These are phyloP conservation scores for Eleginops maclovinus DNA, from an alignment of 2,113 vertebrate genomes.

Conservation along the genomic window DNA sequence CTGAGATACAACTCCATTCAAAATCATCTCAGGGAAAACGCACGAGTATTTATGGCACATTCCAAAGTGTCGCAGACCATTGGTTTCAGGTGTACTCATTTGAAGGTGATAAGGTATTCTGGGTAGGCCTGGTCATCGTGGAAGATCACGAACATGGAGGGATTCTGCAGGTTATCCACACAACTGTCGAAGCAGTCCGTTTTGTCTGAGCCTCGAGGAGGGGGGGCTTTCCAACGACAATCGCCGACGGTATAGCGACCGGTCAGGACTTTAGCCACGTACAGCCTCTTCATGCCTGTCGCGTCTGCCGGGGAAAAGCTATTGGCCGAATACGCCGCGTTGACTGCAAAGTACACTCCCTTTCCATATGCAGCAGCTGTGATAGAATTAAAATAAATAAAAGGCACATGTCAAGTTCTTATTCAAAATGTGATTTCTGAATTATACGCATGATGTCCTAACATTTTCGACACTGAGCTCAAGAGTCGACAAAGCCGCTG, in stretches of 20 bases:
- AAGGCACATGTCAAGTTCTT: too few relatives aligned
- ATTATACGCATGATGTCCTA: too few relatives aligned
- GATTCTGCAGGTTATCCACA: conserved; percentile 70
- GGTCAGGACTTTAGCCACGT: conserved; percentile 78
- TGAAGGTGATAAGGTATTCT: conserved; percentile 84
- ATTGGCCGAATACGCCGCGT: conserved; percentile 74
- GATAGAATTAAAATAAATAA: conserved; percentile 18
- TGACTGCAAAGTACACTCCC: conserved; percentile 83
- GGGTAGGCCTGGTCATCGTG: conserved; percentile 86
- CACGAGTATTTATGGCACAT: background rate
- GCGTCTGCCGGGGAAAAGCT: conserved; percentile 46
- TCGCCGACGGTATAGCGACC: conserved; percentile 71
- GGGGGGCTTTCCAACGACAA: conserved; percentile 44
- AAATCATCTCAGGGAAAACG: background rate
- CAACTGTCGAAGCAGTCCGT: conserved; percentile 79
- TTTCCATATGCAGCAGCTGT: conserved; percentile 54
- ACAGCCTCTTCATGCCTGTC: conserved; percentile 71
- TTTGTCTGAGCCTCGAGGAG: conserved; percentile 61
- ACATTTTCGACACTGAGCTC: too few relatives aligned
- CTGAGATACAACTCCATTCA: background rate
- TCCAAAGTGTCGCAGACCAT: background rate
- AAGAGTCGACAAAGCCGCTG: too few relatives aligned
- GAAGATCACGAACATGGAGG: conserved; percentile 83
- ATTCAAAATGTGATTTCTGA: too few relatives aligned
- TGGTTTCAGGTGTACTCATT: conserved; percentile 18